Conservation (phyloP, 2,113 vertebrate genomes). For the Lamprologus lemairii region DNA sequence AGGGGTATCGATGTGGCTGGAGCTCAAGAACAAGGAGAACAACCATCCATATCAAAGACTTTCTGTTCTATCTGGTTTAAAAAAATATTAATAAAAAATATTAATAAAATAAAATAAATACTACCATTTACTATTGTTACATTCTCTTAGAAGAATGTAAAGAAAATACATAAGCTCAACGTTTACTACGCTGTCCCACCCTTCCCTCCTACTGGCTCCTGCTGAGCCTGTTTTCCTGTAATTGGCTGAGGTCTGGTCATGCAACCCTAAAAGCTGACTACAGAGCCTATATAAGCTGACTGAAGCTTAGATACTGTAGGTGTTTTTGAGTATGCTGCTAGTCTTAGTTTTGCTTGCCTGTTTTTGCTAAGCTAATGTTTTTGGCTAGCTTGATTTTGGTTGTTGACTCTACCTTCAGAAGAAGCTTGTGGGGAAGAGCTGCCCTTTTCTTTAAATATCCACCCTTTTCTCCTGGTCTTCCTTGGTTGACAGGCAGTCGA, state of each 20-base stretch:
- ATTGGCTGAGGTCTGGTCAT: neutral
- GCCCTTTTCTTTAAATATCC: neutral
- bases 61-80: neutral
- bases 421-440: neutral
- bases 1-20: neutral
- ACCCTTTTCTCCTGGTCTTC: neutral
- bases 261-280: neutral
- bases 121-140: neutral
- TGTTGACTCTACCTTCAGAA: neutral
- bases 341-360: accelerated
- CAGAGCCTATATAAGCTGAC: neutral
- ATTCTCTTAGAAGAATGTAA: accelerated
- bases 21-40: neutral
- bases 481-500: neutral
- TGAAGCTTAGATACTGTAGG: neutral
- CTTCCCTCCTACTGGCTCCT: neutral
- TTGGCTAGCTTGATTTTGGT: neutral
- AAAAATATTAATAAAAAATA: neutral
- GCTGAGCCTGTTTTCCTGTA: neutral
- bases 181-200: neutral
- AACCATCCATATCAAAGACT: neutral
- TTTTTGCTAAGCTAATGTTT: neutral
- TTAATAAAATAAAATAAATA: neutral
- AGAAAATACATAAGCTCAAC: neutral
- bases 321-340: neutral